A percentile compares a stretch with the other conserved stretches of the same genome.
These are phyloP conservation scores for Trochalopteron elliotii DNA, from an alignment of 2,113 vertebrate species.

Conservation along the genomic window DNA sequence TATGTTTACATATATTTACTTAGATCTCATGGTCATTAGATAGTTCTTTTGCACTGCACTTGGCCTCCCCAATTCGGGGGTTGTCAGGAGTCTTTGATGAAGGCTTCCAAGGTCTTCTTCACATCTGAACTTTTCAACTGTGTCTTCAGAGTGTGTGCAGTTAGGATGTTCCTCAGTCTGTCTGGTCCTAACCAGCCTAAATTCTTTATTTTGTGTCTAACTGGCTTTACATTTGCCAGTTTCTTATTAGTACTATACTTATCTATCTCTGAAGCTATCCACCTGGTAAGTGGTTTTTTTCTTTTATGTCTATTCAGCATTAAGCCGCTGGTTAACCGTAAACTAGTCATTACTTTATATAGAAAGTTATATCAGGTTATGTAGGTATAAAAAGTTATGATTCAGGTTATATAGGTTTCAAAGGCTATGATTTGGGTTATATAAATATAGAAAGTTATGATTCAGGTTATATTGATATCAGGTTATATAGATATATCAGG, in stretches of 20 bases:
- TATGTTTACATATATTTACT: neutral
- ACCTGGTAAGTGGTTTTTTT: neutral
- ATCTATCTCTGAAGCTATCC: neutral
- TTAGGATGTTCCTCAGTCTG: neutral
- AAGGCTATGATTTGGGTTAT: neutral
- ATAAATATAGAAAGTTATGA: neutral
- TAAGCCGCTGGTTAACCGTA: neutral
- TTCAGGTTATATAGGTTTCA: neutral
- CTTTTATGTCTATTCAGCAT: neutral
- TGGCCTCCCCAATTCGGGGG: accelerated
- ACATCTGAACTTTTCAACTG: neutral
- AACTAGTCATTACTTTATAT: neutral
- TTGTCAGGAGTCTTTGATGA: neutral
- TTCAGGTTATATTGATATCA: neutral
- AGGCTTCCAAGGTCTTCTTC: neutral
- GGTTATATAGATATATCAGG: neutral
- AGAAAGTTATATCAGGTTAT: neutral
- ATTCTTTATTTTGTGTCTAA: neutral
- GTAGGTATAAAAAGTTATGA: neutral
- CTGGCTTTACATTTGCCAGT: neutral
- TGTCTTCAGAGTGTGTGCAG: accelerated
- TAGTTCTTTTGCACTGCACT: neutral
- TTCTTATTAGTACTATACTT: neutral
- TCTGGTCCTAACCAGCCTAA: neutral
- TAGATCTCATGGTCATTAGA: neutral